Percentiles rank a stretch among this genome's conserved stretches.
phyloP scores from a whole-genome alignment of 2,888 invertebrate genomes.

The Acleris emargana region DNA sequence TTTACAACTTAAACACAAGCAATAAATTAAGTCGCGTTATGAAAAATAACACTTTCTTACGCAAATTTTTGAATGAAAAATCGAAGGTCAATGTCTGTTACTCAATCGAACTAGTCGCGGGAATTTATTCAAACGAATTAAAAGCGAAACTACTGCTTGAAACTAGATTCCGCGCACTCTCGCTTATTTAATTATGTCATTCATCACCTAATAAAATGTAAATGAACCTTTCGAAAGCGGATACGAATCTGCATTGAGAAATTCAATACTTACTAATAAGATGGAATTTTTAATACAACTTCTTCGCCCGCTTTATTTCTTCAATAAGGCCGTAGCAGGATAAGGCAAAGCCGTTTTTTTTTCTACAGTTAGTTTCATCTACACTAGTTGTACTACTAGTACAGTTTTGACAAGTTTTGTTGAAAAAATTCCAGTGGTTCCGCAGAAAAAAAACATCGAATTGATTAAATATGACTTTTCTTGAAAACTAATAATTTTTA shows the following conservation, averaged over 20 bases:
- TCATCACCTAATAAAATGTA: slow-evolving; percentile 39
- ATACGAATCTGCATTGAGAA: slow-evolving; percentile 24
- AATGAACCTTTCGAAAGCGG: slow-evolving; percentile 40
- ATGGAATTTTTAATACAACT: neutral
- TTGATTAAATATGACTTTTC: too few relatives aligned
- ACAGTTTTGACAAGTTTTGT: too few relatives aligned
- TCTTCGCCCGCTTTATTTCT: neutral
- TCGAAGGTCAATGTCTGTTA: slow-evolving; percentile 59
- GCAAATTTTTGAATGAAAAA: slow-evolving; percentile 46
- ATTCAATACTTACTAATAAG: slow-evolving; percentile 6
- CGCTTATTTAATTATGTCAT: slow-evolving; percentile 37
- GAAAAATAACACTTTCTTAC: slow-evolving; percentile 50
- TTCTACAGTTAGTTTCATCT: too few relatives aligned
- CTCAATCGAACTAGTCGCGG: slow-evolving; percentile 43
- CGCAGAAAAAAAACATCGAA: too few relatives aligned
- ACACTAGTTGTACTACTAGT: too few relatives aligned
- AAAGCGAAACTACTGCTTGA: slow-evolving; percentile 50
- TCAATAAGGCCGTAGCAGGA: too few relatives aligned
- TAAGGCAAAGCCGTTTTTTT: too few relatives aligned
- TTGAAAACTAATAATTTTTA: too few relatives aligned
- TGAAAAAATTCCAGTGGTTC: too few relatives aligned
- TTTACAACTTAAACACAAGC: neutral
- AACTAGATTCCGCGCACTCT: slow-evolving; percentile 41
- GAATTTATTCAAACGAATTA: slow-evolving; percentile 45
- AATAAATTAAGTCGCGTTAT: slow-evolving; percentile 20